Evolutionary conservation across 2,797 vertebrate genomes (phyloP), one percentile per base, ranked within the genome.

Genomic region (Pristis pectinata): DNA sequence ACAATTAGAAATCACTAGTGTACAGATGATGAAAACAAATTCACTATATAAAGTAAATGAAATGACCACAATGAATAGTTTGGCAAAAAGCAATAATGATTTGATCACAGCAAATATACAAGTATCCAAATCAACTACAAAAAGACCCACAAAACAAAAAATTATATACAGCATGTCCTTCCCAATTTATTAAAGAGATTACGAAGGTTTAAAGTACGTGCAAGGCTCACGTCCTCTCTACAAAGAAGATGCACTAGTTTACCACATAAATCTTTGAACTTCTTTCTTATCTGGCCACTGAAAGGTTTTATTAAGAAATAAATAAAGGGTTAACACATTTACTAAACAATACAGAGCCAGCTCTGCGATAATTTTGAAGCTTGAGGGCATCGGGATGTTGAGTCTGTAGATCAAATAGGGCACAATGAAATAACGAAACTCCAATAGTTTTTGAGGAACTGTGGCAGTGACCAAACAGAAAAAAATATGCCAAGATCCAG

Each of bases 211-310:
- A 67, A 70, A 93, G n/a, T 1, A 72, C 44, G 41, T 74, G 44
- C 10, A 74, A 74, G 11, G 30, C 9, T n/a, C 27, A 24, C 44
- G 53, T 44, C 44, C 67, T 56, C 70, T 24, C 70, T 24, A 41
- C 44, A 94, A 49, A 74, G 5, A 41, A 70, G 70, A 22, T 4
- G 34, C n/a, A 61, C 70, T 37, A 92, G 10, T 19, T 97, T 95
- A 99, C 99, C 99, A 99, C 99, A 99, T 99, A 97, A 99, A 99
- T 95, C 99, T 98, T 96, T 99, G 99, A 6, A 97, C 95, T 95
- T 98, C 98, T 0, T 97, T 95, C 95, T 95, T 98, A 96, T 98
- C 95, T 0, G 98, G 97, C 99, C 99, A 99, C 0, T 96, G 97
- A 95, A 99, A 99, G 0, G 98, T 98, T 97, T 97, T 98, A 94